Evolutionary conservation across 2,888 invertebrate species (phyloP), one percentile per base, ranked within the genome.

Genomic region (Saturnia pavonia): DNA sequence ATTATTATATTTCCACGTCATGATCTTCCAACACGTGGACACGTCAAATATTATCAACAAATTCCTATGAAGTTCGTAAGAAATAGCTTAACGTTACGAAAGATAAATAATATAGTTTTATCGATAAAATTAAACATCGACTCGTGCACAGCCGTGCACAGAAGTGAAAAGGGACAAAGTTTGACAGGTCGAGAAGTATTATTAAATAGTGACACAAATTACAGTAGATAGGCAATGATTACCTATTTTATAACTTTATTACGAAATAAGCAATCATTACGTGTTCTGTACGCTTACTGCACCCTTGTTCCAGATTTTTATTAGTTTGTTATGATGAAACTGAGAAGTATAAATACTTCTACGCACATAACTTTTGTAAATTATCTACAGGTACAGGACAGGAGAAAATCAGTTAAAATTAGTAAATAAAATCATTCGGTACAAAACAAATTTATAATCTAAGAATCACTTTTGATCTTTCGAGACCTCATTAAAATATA

Each of bases 141-240:
- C 22, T 43, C 40, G 22, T 27, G 22, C 42, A 27, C 60, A 63
- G 42, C 69, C 27, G 42, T 69, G 22, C 57, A 4, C 19, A 70
- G 66, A 74, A 80, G 65, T 65, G 65, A 83, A 84, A 82, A 81
- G 84, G 83, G 85, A 83, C 81, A 80, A 85, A 88, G 80, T 88
- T 88, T 88, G 91, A 88, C 88, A 87, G 85, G 80, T 81, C 69
- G 80, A 78, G 83, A 86, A 81, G 85, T 88, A 86, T 91, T 91
- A 92, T 93, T 92, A 92, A 88, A 90, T 92, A 87, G 87, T 85
- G 85, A 87, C 88, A 84, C 84, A 88, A 90, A 91, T 88, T 86
- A 86, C 82, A 74, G 78, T 85, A 82, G 86, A 83, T 81, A 82
- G 78, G 88, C 85, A 83, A 92, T 91, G 89, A 91, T 91, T 91